Percentiles rank a stretch among this genome's conserved stretches.
Conservation (phyloP, 2,113 vertebrate species). For the Perca schrenkii region DNA sequence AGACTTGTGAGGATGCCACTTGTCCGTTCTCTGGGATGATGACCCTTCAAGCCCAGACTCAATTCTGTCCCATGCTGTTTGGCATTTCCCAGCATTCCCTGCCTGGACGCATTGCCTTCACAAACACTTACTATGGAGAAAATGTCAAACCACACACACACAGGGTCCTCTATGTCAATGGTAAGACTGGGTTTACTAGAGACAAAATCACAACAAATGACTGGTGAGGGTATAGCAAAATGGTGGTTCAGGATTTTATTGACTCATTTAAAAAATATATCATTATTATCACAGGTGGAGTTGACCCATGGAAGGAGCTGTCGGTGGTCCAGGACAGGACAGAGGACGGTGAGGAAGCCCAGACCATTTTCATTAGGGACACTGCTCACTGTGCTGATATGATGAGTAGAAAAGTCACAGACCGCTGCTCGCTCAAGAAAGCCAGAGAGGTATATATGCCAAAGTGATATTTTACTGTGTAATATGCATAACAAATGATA, state of each 20-base stretch:
- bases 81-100: conserved; percentile 81
- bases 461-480: not conserved
- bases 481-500: not conserved
- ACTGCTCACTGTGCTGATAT: conserved; percentile 85
- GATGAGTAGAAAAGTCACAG: conserved; percentile 43
- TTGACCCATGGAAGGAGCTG: conserved; percentile 84
- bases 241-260: not conserved
- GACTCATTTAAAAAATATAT: not conserved
- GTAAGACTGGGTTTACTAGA: conserved; percentile 64
- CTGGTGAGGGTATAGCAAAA: not conserved
- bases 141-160: conserved; percentile 68
- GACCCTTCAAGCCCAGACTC: conserved; percentile 76
- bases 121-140: conserved; percentile 88
- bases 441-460: conserved; percentile 74
- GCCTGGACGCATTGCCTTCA: conserved; percentile 79
- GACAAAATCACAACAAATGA: not conserved
- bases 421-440: conserved; percentile 71
- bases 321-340: conserved; percentile 73
- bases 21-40: conserved; percentile 87
- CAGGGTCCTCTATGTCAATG: conserved; percentile 85
- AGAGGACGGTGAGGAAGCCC: conserved; percentile 45
- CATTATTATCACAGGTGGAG: conserved; percentile 69
- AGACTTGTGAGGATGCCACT: conserved; percentile 84
- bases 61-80: conserved; percentile 84
- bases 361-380: conserved; percentile 78